These are phyloP conservation scores for Sialia sialis DNA, from an alignment of 2,113 vertebrate genomes.

Conservation along the genomic window DNA sequence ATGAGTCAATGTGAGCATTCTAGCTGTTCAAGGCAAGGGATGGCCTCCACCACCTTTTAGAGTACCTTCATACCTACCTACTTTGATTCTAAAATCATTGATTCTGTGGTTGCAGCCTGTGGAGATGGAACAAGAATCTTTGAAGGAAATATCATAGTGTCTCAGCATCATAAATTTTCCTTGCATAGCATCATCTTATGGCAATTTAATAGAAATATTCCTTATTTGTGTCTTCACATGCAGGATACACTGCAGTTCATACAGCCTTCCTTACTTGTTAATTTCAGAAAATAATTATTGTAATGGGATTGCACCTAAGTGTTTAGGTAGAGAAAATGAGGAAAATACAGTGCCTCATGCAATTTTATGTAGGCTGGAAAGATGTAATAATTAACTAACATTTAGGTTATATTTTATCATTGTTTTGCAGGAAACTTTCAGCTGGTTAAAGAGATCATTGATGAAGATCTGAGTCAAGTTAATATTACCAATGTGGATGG, in stretches of 20 bases:
- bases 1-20: fast-evolving
- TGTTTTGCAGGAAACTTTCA: conserved; percentile 83
- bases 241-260: not conserved
- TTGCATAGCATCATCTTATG: fast-evolving
- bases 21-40: not conserved
- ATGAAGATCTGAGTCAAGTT: conserved; percentile 88
- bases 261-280: not conserved
- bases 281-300: not conserved
- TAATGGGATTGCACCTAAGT: not conserved
- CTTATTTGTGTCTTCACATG: not conserved
- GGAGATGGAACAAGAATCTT: not conserved
- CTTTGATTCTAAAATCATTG: not conserved
- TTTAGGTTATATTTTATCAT: not conserved
- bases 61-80: not conserved
- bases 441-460: conserved; percentile 90
- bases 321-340: not conserved
- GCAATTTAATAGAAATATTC: not conserved
- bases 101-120: not conserved
- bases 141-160: not conserved
- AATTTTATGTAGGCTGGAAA: not conserved
- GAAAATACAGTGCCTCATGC: not conserved
- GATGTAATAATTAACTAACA: not conserved
- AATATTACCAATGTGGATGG: conserved; percentile 90
- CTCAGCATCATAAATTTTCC: not conserved
- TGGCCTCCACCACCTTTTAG: not conserved